Conservation (phyloP, 1,140 invertebrate genomes). For the Cydia amplana region DNA sequence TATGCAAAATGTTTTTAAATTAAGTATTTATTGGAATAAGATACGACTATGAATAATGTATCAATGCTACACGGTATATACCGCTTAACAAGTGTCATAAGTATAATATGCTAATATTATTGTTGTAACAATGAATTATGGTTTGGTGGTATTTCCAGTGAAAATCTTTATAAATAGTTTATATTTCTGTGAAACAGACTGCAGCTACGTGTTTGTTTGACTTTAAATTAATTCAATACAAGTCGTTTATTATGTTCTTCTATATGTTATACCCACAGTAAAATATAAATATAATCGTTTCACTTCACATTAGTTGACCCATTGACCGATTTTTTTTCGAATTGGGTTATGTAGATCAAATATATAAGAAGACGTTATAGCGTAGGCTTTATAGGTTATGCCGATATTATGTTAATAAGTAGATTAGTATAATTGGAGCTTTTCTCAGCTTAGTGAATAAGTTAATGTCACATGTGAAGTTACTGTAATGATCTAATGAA, state of each 20-base stretch:
- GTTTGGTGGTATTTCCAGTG: neutral
- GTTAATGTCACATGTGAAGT: neutral
- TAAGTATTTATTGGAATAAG: constrained; percentile 3
- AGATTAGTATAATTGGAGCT: neutral
- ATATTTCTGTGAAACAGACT: no score
- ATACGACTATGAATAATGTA: constrained; percentile 5
- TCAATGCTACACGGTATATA: neutral
- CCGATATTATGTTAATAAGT: constrained; percentile 5
- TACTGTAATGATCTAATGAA: neutral
- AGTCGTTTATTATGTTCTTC: neutral
- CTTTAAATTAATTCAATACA: neutral
- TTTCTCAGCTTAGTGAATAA: neutral
- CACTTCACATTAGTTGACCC: neutral
- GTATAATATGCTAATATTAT: constrained; percentile 23
- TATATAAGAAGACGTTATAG: neutral
- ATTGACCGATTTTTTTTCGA: neutral
- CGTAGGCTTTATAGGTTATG: neutral
- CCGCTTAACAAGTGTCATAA: constrained; percentile 19
- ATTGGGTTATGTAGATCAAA: neutral
- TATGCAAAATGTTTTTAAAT: neutral
- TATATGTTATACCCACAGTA: neutral
- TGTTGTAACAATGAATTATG: neutral
- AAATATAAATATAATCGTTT: neutral
- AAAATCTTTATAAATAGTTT: constrained; percentile 18
- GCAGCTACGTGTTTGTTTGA: neutral